Evolutionary conservation across 2,113 vertebrate species (phyloP).

Genomic region (Microtus ochrogaster): DNA sequence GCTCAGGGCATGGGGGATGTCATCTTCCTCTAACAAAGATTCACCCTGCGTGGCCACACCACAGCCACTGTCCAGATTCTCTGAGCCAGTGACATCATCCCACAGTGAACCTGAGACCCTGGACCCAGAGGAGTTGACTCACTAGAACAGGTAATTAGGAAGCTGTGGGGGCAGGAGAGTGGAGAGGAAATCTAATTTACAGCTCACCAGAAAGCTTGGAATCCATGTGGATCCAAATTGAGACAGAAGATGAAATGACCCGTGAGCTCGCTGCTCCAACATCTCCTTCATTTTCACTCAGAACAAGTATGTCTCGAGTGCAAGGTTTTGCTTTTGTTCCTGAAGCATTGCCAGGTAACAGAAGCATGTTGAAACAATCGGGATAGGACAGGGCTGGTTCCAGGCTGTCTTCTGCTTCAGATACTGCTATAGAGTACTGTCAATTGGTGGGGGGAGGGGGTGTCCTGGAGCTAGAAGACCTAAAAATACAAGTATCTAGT

Average conservation of each 20-base stretch:
- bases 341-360: conserved; percentile 60
- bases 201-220: conserved; percentile 65
- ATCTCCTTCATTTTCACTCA: conserved; percentile 60
- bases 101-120: not conserved
- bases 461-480: conserved; percentile 35
- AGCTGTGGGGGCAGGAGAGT: conserved; percentile 48
- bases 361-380: conserved; percentile 49
- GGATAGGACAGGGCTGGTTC: not conserved
- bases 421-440: not conserved
- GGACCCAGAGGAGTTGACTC: conserved; percentile 45
- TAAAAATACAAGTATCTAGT: conserved; percentile 47
- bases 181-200: conserved; percentile 71
- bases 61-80: not conserved
- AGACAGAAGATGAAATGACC: conserved; percentile 66
- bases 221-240: conserved; percentile 48
- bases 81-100: not conserved
- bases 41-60: not conserved
- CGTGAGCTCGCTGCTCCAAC: conserved; percentile 53
- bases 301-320: conserved; percentile 63
- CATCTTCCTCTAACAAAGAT: not conserved
- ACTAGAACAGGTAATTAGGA: conserved; percentile 62
- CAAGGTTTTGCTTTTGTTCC: conserved; percentile 51
- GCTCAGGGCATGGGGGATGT: not conserved
- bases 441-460: not conserved
- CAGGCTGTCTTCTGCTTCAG: not conserved